Conservation (phyloP, 2,113 vertebrate genomes). For the Phalacrocorax carbo region DNA sequence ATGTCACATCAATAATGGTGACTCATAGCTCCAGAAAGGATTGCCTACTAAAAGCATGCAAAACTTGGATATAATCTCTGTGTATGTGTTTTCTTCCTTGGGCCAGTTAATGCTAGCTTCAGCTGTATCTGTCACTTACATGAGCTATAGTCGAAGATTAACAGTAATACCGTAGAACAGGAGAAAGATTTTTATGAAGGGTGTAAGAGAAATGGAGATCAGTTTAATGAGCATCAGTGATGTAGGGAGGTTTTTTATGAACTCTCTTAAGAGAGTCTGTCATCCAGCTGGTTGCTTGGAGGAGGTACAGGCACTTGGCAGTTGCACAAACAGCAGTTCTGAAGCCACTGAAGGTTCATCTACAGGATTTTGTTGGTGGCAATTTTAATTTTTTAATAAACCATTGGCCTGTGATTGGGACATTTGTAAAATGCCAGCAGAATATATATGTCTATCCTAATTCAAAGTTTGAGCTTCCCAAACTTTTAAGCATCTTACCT, state of each 20-base stretch:
- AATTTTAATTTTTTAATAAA: neutral
- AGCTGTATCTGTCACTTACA: neutral
- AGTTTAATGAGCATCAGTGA: neutral
- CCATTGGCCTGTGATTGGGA: neutral
- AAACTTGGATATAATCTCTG: neutral
- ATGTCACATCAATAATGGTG: constrained; percentile 49
- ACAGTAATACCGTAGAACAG: neutral
- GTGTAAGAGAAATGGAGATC: neutral
- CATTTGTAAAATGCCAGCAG: neutral
- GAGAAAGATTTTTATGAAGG: neutral
- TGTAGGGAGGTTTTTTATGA: neutral
- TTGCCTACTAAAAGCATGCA: neutral
- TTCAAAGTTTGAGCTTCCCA: neutral
- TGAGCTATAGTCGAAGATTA: neutral
- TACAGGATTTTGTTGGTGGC: neutral
- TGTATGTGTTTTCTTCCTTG: neutral
- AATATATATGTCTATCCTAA: neutral
- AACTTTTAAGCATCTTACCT: neutral
- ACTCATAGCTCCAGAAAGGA: constrained; percentile 48
- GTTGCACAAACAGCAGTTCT: neutral
- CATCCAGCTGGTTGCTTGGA: neutral
- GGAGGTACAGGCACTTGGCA: neutral
- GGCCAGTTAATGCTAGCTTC: neutral
- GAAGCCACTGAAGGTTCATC: neutral
- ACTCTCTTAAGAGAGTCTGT: neutral